Evolutionary conservation across 2,888 invertebrate genomes (phyloP), one percentile per base, ranked within the genome.

Genomic region (Acanthosepion esculentum): DNA sequence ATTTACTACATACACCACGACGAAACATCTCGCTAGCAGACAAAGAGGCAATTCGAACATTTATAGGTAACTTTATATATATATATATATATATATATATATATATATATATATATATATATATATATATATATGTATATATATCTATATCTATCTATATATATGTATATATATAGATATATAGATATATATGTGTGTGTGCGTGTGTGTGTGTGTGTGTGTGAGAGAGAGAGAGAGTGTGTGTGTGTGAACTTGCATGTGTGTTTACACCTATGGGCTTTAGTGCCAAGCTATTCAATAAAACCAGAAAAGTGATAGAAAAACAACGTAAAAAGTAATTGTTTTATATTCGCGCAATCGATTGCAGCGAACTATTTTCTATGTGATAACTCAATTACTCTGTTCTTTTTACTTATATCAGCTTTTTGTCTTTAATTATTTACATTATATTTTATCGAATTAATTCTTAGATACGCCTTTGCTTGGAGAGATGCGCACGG

Each of bases 301-400:
- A 78, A 78, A 10, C 78, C n/a, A 33, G n/a, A 33, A 78, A 78
- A 78, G 78, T 78, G 78, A n/a, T 78, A 78, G 78, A n/a, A 78
- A 12, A n/a, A 78, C 78, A 78, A 78, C 78, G 78, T 33, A 12
- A 78, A n/a, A 78, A 78, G n/a, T n/a, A 78, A 78, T 78, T 78
- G 78, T 78, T 78, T 78, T 78, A n/a, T n/a, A 78, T 78, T 33
- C n/a, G 78, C 78, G 33, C 78, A 78, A 78, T 78, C n/a, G 78
- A 78, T 78, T 5, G 18, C 78, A 5, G 78, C 10, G 78, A 78
- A 78, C 78, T 78, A 78, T 78, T 78, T 78, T 78, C 29, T n/a
- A 33, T 78, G 78, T n/a, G n/a, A n/a, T 78, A 78, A 78, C 78
- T 78, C 33, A 33, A 78, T 78, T 78, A 78, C n/a, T 33, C 18